Evolutionary conservation across 2,797 vertebrate genomes (phyloP).

Genomic region (Siniperca undulata): DNA sequence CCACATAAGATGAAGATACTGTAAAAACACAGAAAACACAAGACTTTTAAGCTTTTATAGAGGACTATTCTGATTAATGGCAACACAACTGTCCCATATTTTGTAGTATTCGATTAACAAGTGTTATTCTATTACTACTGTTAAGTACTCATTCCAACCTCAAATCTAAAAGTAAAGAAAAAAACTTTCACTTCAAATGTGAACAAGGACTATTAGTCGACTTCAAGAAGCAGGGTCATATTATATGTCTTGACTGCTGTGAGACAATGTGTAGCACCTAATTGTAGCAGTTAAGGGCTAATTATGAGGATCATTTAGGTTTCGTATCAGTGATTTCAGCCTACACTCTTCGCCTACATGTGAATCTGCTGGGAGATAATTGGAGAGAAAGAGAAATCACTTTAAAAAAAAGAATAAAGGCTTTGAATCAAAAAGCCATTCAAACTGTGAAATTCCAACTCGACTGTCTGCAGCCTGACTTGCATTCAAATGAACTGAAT

Average conservation of each 20-base stretch:
- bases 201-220: slow-evolving; percentile 24
- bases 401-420: slow-evolving; percentile 30
- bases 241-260: slow-evolving; percentile 10
- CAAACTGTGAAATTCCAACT: slow-evolving; percentile 39
- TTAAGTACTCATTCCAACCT: neutral
- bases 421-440: slow-evolving; percentile 35
- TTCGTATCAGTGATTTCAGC: slow-evolving; percentile 57
- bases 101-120: neutral
- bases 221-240: slow-evolving; percentile 20
- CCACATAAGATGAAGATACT: neutral
- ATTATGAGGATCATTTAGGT: slow-evolving; percentile 64
- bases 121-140: neutral
- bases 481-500: slow-evolving; percentile 30
- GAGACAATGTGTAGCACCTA: slow-evolving; percentile 50
- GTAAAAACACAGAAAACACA: neutral
- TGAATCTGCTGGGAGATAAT: slow-evolving; percentile 56
- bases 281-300: slow-evolving; percentile 51
- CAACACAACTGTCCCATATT: neutral
- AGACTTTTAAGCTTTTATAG: neutral
- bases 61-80: neutral
- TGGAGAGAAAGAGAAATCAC: slow-evolving; percentile 30
- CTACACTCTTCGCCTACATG: slow-evolving; percentile 61
- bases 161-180: neutral
- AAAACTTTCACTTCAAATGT: slow-evolving; percentile 5
- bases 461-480: slow-evolving; percentile 30